Base-by-base conservation (phyloP, 1,140 invertebrate genomes). In the Aphidius gifuensis region DNA sequence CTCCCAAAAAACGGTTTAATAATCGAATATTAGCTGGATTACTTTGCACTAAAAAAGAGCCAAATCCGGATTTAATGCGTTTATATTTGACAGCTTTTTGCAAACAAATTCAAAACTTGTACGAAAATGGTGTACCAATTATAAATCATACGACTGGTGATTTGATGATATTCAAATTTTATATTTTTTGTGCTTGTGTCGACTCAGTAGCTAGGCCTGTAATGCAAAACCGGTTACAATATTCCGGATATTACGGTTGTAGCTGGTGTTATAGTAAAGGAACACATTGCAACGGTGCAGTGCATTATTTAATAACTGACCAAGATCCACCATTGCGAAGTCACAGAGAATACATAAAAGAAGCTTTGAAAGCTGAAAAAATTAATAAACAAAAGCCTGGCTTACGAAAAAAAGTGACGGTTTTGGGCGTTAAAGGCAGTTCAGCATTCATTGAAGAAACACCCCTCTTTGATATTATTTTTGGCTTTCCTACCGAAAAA, bases 161-260 rank as follows among this genome's bases (percentile, higher is more conserved):
- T 5, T 16, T 40, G 5, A 48, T 48, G 47, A 48, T 5, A 6
- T 48, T 48, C 16, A 6, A n/a, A 6, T 48, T 9, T 43, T 39
- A 21, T n/a, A 5, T 60, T 9, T 5, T 48, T 48, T 6, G 6
- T 9, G 47, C 6, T 8, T 48, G 47, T 48, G 62, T 64, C 16
- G 68, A 69, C 59, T 62, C 60, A 32, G 63, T 68, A n/a, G 64
- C 60, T 11, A 43, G 66, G n/a, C 61, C 64, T 9, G 48, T 68
- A 4, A 42, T 66, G 9, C 66, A 69, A 46, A 64, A 60, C 47
- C 53, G 68, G 1, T 16, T 69, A 0, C 62, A 68, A 45, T 68
- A 42, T 40, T 66, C 64, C 60, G 68, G 66, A n/a, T 65, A 59
- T 57, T 64, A 42, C 38, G 64, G 66, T 3, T 69, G 66, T 54